Percentiles rank a stretch among this genome's conserved stretches.
Conservation (phyloP, 92 coral and sea anemone genomes). For the Phenganax subtilis region DNA sequence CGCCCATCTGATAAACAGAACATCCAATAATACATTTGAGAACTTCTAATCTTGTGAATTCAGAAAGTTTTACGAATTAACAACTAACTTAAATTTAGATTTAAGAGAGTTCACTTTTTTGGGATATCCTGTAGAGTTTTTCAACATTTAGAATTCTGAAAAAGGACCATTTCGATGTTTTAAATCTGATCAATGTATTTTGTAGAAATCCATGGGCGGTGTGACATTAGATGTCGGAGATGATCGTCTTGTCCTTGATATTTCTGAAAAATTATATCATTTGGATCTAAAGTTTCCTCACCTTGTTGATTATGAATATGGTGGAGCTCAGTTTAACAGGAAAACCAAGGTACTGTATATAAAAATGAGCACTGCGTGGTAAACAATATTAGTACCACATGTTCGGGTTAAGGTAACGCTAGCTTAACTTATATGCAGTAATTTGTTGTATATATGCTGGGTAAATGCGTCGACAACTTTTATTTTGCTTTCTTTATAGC, state of each 20-base stretch:
- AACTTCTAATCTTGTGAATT: no score
- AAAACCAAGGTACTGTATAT: slow-evolving; percentile 63
- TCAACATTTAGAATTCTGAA: not conserved
- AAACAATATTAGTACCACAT: not conserved
- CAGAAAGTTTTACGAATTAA: no score
- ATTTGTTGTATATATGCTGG: not conserved
- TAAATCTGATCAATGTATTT: not conserved
- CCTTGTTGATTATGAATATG: slow-evolving; percentile 63
- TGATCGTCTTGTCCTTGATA: slow-evolving; percentile 68
- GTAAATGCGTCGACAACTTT: not conserved
- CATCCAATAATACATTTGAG: no score
- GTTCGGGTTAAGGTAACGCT: not conserved
- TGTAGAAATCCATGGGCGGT: slow-evolving; percentile 55
- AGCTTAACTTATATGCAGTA: not conserved
- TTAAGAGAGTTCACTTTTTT: not conserved
- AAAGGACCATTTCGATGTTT: not conserved
- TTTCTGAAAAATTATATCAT: slow-evolving; percentile 60
- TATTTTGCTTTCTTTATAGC: not conserved
- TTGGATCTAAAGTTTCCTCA: slow-evolving; percentile 63
- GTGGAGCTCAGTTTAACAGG: slow-evolving; percentile 94
- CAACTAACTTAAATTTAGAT: no score
- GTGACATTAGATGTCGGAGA: slow-evolving; percentile 82
- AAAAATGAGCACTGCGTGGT: not conserved
- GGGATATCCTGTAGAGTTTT: not conserved
- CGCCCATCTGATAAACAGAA: no score